Evolutionary conservation across 2,797 vertebrate species (phyloP).

Genomic region (Pterois miles): DNA sequence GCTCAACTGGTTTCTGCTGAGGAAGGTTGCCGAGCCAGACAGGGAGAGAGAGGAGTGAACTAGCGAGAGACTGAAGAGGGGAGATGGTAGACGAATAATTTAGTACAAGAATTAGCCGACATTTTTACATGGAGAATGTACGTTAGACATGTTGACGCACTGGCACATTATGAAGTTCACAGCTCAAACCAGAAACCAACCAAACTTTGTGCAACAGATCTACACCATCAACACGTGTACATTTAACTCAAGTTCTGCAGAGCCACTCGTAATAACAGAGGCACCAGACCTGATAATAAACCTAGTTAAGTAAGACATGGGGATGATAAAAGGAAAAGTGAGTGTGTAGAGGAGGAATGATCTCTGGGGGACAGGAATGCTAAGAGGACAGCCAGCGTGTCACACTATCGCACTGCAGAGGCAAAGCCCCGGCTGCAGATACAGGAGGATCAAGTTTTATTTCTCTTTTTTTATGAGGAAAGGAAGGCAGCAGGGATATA

Average conservation of each 20-base stretch:
- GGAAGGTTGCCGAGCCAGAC: constrained; percentile 62
- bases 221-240: not conserved
- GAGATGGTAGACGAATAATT: constrained; percentile 53
- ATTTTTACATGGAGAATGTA: constrained; percentile 13
- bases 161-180: not conserved
- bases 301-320: not conserved
- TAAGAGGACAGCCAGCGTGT: constrained; percentile 49
- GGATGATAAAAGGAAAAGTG: constrained; percentile 31
- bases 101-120: constrained; percentile 24
- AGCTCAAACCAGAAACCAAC: constrained; percentile 5
- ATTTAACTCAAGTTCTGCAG: not conserved
- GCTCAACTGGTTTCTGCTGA: constrained; percentile 84
- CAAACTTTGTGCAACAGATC: constrained; percentile 1
- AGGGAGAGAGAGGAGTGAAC: constrained; percentile 39
- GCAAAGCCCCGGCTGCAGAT: constrained; percentile 60
- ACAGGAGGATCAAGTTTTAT: constrained; percentile 73
- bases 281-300: constrained; percentile 6
- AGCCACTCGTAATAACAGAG: not conserved
- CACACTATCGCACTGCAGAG: constrained; percentile 55
- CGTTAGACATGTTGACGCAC: not conserved
- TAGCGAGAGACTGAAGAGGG: constrained; percentile 14
- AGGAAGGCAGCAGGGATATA: constrained; percentile 43
- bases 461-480: constrained; percentile 69
- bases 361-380: constrained; percentile 40
- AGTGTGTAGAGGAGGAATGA: constrained; percentile 32